Conservation (phyloP, 2,888 invertebrate species). For the Orthonevra nobilis region DNA sequence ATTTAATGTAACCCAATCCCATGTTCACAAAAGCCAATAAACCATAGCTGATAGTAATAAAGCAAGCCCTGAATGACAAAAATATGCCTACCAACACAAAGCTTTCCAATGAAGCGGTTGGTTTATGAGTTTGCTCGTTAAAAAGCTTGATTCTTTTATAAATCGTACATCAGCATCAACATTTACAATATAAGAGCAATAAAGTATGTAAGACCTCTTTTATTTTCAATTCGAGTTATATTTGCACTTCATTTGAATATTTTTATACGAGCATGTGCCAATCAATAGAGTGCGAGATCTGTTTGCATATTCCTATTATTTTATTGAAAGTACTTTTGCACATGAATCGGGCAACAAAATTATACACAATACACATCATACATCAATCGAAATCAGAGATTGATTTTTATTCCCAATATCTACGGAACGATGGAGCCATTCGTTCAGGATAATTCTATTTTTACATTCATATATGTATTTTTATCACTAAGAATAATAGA, state of each 20-base stretch:
- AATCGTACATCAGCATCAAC: not conserved
- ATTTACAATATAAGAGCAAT: not conserved
- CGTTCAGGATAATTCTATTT: not conserved
- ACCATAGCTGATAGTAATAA: too few relatives aligned
- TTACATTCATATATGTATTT: not conserved
- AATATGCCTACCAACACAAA: too few relatives aligned
- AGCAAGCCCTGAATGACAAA: too few relatives aligned
- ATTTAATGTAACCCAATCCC: too few relatives aligned
- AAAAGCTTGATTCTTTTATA: not conserved
- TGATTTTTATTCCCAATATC: slow-evolving; percentile 28
- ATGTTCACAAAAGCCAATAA: too few relatives aligned
- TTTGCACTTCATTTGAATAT: slow-evolving; percentile 46
- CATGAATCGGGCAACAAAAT: too few relatives aligned
- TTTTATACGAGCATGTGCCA: slow-evolving; percentile 30
- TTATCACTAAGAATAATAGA: not conserved
- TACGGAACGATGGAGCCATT: not conserved
- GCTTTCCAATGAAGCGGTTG: too few relatives aligned
- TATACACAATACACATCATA: too few relatives aligned
- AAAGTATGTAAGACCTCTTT: too few relatives aligned
- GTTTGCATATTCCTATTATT: slow-evolving; percentile 22
- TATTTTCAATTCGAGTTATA: slow-evolving; percentile 30
- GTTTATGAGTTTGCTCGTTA: too few relatives aligned
- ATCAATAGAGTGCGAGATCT: slow-evolving; percentile 20
- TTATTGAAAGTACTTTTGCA: slow-evolving; percentile 30
- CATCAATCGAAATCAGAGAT: too few relatives aligned